Evolutionary conservation across 30 jellyfish, hydroid and myxozoan genomes (phyloP), one percentile per base, ranked within the genome.

Genomic region (Morbakka virulenta): DNA sequence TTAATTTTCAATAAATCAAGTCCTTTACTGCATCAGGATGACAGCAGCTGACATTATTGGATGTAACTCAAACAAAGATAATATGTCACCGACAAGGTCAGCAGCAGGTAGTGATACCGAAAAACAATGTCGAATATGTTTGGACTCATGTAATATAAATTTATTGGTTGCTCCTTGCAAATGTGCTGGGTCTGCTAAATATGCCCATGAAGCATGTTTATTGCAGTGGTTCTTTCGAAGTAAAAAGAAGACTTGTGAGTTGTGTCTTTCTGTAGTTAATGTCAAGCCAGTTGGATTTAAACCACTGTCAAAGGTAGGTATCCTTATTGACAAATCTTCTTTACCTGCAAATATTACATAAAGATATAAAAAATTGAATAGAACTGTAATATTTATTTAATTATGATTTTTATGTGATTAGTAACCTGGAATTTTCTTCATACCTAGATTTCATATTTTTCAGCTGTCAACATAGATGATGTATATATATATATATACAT

Each of bases 131-230:
- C 95, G 99, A 6, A 93, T 93, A 1, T 93, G 99, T 30, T 83
- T 93, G 11, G 99, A 86, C 49, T 27, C 75, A 13, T 69, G 25
- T 28, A 87, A 87, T 25, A 79, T 88, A 62, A 91, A 80, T 29
- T 77, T 80, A 2, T 70, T 93, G 52, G 86, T 93, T 36, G 82
- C 99, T 4, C 99, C 99, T 11, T 93, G 99, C 77, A 85, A 80
- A 28, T 93, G 99, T 66, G 49, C 99, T 1, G 99, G 99, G 23
- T 83, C 99, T 0, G 92, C 99, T 0, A 69, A 74, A 71, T 93
- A 70, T 63, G 99, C 96, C 3, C 99, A 93, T 68, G 99, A 93
- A 36, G 53, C 82, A 49, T 93, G 99, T 64, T 71, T 86, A 50
- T 67, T 93, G 86, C 87, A 86, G 31, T 93, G 99, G 99, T 93